Conservation (phyloP, 2,797 vertebrate genomes). For the Philypnodon macrostomus region DNA sequence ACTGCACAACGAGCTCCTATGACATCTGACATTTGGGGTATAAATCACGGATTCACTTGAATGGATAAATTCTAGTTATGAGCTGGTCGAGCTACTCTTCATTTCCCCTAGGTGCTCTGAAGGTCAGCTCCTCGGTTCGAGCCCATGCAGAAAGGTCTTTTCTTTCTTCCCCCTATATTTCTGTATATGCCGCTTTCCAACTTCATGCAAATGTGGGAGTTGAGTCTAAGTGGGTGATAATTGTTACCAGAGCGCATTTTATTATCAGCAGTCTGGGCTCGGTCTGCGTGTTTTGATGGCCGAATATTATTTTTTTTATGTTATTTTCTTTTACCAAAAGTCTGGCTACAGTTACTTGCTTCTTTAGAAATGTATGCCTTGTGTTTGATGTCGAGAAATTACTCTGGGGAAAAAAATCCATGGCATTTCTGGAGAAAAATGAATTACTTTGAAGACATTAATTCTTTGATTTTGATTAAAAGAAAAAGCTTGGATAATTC, state of each 20-base stretch:
- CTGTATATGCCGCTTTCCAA: slow-evolving; percentile 48
- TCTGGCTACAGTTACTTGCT: slow-evolving; percentile 25
- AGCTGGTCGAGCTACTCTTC: slow-evolving; percentile 53
- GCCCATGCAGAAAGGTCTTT: slow-evolving; percentile 25
- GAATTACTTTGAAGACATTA: slow-evolving; percentile 28
- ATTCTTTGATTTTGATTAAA: slow-evolving; percentile 21
- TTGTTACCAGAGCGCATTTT: slow-evolving; percentile 69
- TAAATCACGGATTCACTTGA: slow-evolving; percentile 71
- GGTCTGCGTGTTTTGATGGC: slow-evolving; percentile 51
- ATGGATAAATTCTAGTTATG: slow-evolving; percentile 62
- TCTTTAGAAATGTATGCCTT: slow-evolving; percentile 37
- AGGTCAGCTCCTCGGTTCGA: slow-evolving; percentile 52
- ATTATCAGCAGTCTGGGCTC: slow-evolving; percentile 68
- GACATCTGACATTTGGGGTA: slow-evolving; percentile 71
- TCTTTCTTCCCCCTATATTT: neutral
- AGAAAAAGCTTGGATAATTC: neutral
- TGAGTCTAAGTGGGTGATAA: slow-evolving; percentile 69
- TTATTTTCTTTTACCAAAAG: too few species aligned
- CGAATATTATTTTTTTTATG: slow-evolving; percentile 44
- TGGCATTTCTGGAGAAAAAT: slow-evolving; percentile 19
- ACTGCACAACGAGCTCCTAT: slow-evolving; percentile 63
- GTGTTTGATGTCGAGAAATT: slow-evolving; percentile 36
- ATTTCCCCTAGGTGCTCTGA: slow-evolving; percentile 51
- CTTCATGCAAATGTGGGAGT: slow-evolving; percentile 64
- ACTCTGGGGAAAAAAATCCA: slow-evolving; percentile 22